Base-by-base conservation (phyloP, 2,888 invertebrate genomes). In the Dasypolia templi region DNA sequence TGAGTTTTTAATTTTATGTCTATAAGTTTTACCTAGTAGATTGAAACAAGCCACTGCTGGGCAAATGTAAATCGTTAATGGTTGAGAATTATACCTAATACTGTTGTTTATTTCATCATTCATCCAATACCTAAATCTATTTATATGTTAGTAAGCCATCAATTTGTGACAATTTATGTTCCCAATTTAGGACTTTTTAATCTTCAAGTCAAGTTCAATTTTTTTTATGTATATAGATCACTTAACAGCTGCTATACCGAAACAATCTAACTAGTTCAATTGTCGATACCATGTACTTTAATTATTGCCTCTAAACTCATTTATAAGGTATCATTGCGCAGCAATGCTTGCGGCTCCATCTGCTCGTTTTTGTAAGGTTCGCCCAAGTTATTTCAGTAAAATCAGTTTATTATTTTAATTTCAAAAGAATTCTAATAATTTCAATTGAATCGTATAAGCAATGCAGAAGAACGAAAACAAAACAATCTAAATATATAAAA, bases 151-250 rank as follows among this genome's bases (percentile, higher is more conserved):
- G n/a, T 66, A 66, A 66, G n/a, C 14, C 26, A 26, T 44, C 32
- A 35, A 32, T 44, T 68, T 26, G 32, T 19, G n/a, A 44, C 68
- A 68, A 68, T 68, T 44, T 68, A 69, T 29, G 39, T 29, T 69
- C 29, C 7, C 49, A 49, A 69, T 49, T 69, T 39, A 22, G 7
- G 49, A 17, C 49, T n/a, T 66, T 64, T 0, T 26, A 26, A 22
- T 46, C 26, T 68, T 46, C 12, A 69, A 69, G 69, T 22, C 69
- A 69, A 69, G 69, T 69, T 69, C 69, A 69, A 49, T 39, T 69
- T 29, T 42, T 69, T 69, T 51, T 39, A 68, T 42, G 14, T 19
- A 44, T 5, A 49, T 22, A 35, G 11, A 68, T 39, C 49, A 29
- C n/a, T 59, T 11, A 39, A 66, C 29, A 39, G 17, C 59, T 5